Conservation (phyloP, 2,113 vertebrate species). For the Miniopterus natalensis region DNA sequence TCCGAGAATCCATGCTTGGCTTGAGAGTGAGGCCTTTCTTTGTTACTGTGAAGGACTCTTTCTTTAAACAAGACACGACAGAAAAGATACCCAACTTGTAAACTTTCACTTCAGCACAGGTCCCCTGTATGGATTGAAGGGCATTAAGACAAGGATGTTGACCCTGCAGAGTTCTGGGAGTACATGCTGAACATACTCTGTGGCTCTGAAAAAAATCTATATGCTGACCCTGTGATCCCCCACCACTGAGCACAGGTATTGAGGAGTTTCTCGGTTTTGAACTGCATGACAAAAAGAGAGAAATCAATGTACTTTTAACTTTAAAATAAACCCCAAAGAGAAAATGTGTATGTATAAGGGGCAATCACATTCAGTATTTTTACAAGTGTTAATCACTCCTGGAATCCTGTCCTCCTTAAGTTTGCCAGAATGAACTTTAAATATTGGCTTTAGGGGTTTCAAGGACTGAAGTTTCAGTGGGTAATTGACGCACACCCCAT, state of each 20-base stretch:
- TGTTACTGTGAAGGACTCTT: slow-evolving; percentile 91
- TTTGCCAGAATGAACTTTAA: slow-evolving; percentile 38
- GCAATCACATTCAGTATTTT: background rate
- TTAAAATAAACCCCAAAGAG: background rate
- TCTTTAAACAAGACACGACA: slow-evolving; percentile 93
- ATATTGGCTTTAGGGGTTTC: background rate
- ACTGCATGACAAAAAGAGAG: background rate
- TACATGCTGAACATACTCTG: background rate
- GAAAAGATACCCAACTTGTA: slow-evolving; percentile 93
- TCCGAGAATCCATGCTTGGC: slow-evolving; percentile 89
- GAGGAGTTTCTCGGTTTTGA: background rate
- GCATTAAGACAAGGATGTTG: slow-evolving; percentile 23
- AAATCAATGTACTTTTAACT: background rate
- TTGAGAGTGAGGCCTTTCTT: slow-evolving; percentile 89
- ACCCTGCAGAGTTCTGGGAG: background rate
- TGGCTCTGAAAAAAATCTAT: background rate
- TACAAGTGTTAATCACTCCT: slow-evolving; percentile 22
- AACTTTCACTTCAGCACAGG: slow-evolving; percentile 91
- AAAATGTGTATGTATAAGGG: background rate
- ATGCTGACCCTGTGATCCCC: background rate
- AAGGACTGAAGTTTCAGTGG: background rate
- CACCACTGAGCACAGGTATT: background rate
- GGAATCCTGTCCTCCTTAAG: background rate
- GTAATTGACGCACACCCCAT: background rate
- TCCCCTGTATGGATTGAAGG: slow-evolving; percentile 77